phyloP scores from a whole-genome alignment of 2,797 vertebrate species.

The Chloroceryle amazona region DNA sequence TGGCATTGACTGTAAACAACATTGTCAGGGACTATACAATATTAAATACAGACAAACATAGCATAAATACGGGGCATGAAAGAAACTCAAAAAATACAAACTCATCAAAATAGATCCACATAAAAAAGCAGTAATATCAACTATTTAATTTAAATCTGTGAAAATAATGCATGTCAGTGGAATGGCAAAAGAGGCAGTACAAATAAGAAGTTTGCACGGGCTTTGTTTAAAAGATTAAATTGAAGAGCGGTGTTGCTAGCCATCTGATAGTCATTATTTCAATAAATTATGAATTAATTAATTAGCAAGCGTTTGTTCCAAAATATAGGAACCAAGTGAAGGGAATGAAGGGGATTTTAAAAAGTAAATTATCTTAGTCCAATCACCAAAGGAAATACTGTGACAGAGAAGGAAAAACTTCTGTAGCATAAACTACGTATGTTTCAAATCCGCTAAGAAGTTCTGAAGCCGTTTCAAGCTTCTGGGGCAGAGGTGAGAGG shows the following conservation, averaged over 20 bases:
- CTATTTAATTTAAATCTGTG: conserved; percentile 50
- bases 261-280: conserved; percentile 45
- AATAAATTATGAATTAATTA: conserved; percentile 26
- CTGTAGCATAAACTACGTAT: not conserved
- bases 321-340: conserved; percentile 21
- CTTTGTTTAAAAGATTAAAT: conserved; percentile 56
- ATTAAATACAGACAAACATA: conserved; percentile 75
- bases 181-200: conserved; percentile 62
- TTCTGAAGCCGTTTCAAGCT: conserved; percentile 37
- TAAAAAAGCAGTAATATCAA: conserved; percentile 11
- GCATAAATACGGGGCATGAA: conserved; percentile 71
- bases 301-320: conserved; percentile 32
- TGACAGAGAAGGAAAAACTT: not conserved
- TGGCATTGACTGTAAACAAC: conserved; percentile 32
- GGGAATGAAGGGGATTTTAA: not conserved
- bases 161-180: conserved; percentile 64
- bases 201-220: conserved; percentile 43
- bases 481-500: not conserved
- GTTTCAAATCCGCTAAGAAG: not conserved
- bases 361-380: not conserved
- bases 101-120: conserved; percentile 46
- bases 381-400: not conserved
- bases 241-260: conserved; percentile 63
- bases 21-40: conserved; percentile 80
- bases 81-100: conserved; percentile 54